A percentile compares a stretch with the other conserved stretches of the same genome.
phyloP scores from a whole-genome alignment of 2,888 invertebrate species.

The Dysmachus trigonus region DNA sequence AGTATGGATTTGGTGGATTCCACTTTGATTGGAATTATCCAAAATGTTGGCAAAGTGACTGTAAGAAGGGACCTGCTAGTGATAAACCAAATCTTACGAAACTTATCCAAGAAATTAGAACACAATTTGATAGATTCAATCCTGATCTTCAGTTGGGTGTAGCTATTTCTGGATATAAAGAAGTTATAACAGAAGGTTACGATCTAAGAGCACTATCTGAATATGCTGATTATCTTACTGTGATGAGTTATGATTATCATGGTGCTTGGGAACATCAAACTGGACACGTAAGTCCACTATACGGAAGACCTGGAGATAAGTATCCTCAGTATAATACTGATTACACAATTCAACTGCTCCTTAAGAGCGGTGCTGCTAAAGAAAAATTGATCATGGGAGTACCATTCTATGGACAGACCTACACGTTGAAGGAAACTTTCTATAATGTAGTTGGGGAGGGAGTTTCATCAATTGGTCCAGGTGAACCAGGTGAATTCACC shows the following conservation, averaged over 20 bases:
- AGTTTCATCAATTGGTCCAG: slow-evolving; percentile 75
- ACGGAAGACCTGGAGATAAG: slow-evolving; percentile 71
- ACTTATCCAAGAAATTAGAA: slow-evolving; percentile 71
- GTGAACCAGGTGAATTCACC: slow-evolving; percentile 81
- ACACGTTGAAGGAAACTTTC: slow-evolving; percentile 68
- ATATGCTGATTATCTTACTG: slow-evolving; percentile 80
- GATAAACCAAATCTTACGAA: slow-evolving; percentile 83
- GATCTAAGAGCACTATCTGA: slow-evolving; percentile 77
- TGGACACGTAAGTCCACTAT: slow-evolving; percentile 83
- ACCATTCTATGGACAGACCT: slow-evolving; percentile 90
- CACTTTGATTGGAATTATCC: slow-evolving; percentile 97
- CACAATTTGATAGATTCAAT: slow-evolving; percentile 57
- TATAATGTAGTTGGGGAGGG: slow-evolving; percentile 68
- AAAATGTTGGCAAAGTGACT: slow-evolving; percentile 91
- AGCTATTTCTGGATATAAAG: slow-evolving; percentile 88
- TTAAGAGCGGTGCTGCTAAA: slow-evolving; percentile 77
- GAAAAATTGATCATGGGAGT: slow-evolving; percentile 82
- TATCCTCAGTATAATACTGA: slow-evolving; percentile 83
- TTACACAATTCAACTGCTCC: slow-evolving; percentile 80
- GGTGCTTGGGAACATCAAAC: slow-evolving; percentile 86
- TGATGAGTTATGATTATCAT: slow-evolving; percentile 90
- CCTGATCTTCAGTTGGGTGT: slow-evolving; percentile 78
- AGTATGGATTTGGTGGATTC: slow-evolving; percentile 83
- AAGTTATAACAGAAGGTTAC: slow-evolving; percentile 87
- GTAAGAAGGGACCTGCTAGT: slow-evolving; percentile 79